Base-by-base conservation (phyloP, 2,113 vertebrate genomes). In the Heterotis niloticus region DNA sequence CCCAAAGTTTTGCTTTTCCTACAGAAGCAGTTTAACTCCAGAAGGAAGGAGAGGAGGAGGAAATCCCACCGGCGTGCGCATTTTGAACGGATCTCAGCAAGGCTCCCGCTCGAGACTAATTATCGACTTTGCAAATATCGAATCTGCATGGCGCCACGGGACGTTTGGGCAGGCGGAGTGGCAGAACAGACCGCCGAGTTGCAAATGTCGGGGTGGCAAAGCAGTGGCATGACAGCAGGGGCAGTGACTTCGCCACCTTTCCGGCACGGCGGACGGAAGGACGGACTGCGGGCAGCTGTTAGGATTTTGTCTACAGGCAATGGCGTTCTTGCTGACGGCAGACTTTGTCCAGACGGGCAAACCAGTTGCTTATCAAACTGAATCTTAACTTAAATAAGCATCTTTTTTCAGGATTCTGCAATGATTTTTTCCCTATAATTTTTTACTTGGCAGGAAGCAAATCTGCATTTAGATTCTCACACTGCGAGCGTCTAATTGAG, bases 381-480 rank as follows among this genome's bases (percentile, higher is more conserved):
- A 23, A 5, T 11, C 20, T n/a, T 13, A 13, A 1, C 26, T 5
- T 29, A 16, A 29, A 29, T 66, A n/a, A 23, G 18, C 18, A n/a
- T 72, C 20, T n/a, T 52, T 23, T 26, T 52, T 13, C 24, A n/a
- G 69, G 5, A n/a, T 17, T 51, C 44, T 69, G 59, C 20, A 26
- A 70, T 60, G 12, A 16, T 18, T 54, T 29, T 75, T 52, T 23
- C 16, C 28, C 59, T 24, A 0, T 11, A 23, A 51, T 0, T 54
- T 82, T n/a, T 83, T 76, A 10, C 23, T 79, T 67, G 20, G 76
- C 75, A 70, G 70, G 57, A 78, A 78, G 80, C 54, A 51, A 68
- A 78, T 86, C 87, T 81, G 81, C 68, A 81, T 86, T 79, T 79
- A 81, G 81, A 84, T 80, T 64, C 72, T 78, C 82, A 79, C 77